phyloP scores from a whole-genome alignment of 1,140 invertebrate genomes.

The Drosophila pseudoobscura region DNA sequence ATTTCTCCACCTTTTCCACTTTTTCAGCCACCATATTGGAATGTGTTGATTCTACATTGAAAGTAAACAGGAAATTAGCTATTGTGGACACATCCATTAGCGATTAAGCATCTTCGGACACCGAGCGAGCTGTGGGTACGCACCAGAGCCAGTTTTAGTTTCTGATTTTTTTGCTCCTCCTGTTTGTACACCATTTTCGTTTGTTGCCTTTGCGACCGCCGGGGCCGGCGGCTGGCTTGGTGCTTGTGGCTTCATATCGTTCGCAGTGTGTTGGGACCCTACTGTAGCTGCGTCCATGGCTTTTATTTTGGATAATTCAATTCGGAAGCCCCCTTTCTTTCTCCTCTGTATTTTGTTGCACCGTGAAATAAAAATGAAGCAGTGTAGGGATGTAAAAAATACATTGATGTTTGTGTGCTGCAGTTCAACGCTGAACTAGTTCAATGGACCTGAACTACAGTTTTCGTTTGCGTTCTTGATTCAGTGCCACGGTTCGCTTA shows the following conservation, averaged over 20 bases:
- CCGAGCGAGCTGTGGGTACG: slow-evolving; percentile 4
- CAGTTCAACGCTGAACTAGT: slow-evolving; percentile 6
- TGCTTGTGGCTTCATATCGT: slow-evolving; percentile 42
- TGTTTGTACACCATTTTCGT: slow-evolving; percentile 79
- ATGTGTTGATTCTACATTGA: slow-evolving; percentile 42
- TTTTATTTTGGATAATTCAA: slow-evolving; percentile 46
- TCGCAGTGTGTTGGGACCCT: slow-evolving; percentile 34
- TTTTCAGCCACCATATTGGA: slow-evolving; percentile 37
- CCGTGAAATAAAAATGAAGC: slow-evolving; percentile 25
- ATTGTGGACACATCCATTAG: slow-evolving; percentile 1
- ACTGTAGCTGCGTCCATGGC: slow-evolving; percentile 55
- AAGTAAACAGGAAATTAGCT: slow-evolving; percentile 14
- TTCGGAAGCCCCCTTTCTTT: slow-evolving; percentile 51
- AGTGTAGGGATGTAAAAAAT: slow-evolving; percentile 30
- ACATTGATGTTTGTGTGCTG: slow-evolving; percentile 29
- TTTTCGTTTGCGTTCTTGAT: too few species aligned
- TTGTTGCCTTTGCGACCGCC: slow-evolving; percentile 45
- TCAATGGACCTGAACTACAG: too few species aligned
- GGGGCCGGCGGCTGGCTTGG: slow-evolving; percentile 50
- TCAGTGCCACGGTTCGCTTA: too few species aligned
- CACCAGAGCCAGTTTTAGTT: slow-evolving; percentile 41
- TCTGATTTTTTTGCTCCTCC: slow-evolving; percentile 67
- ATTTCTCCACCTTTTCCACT: slow-evolving; percentile 39
- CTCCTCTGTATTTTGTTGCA: slow-evolving; percentile 28
- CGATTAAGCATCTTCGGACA: neutral